These are phyloP conservation scores for Protonibea diacanthus DNA, from an alignment of 2,797 vertebrate genomes.

Conservation along the genomic window DNA sequence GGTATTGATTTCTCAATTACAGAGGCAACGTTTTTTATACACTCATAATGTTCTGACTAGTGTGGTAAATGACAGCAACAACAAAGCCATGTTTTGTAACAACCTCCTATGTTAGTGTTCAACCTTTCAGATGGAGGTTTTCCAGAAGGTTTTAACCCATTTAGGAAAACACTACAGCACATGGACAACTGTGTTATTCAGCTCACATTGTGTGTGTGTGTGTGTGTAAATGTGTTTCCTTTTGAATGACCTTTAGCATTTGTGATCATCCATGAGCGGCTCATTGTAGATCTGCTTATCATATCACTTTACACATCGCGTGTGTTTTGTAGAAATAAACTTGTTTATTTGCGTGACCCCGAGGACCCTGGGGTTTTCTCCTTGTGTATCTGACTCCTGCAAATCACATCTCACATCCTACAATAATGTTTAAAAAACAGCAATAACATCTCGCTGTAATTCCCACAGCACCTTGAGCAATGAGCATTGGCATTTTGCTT, in stretches of 20 bases:
- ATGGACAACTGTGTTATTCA: not conserved
- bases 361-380: constrained; percentile 45
- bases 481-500: constrained; percentile 79
- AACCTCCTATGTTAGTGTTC: constrained; percentile 54
- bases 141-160: constrained; percentile 34
- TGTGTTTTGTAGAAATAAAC: constrained; percentile 48
- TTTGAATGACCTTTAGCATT: constrained; percentile 12
- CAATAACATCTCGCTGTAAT: constrained; percentile 70
- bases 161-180: constrained; percentile 2
- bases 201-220: not conserved
- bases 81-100: constrained; percentile 72
- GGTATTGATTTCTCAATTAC: constrained; percentile 87
- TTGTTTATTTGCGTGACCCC: constrained; percentile 60
- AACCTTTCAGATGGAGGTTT: constrained; percentile 40
- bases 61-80: constrained; percentile 75
- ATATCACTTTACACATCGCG: constrained; percentile 21
- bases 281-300: constrained; percentile 34
- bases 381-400: constrained; percentile 26
- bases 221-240: not conserved
- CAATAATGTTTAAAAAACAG: constrained; percentile 65
- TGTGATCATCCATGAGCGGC: constrained; percentile 20
- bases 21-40: constrained; percentile 73
- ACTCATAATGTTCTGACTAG: constrained; percentile 76
- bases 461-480: constrained; percentile 74
- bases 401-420: constrained; percentile 50